Percentiles rank a stretch among this genome's conserved stretches.
Evolutionary conservation across 92 coral and sea anemone genomes (phyloP).

Genomic region (Porites cylindrica): DNA sequence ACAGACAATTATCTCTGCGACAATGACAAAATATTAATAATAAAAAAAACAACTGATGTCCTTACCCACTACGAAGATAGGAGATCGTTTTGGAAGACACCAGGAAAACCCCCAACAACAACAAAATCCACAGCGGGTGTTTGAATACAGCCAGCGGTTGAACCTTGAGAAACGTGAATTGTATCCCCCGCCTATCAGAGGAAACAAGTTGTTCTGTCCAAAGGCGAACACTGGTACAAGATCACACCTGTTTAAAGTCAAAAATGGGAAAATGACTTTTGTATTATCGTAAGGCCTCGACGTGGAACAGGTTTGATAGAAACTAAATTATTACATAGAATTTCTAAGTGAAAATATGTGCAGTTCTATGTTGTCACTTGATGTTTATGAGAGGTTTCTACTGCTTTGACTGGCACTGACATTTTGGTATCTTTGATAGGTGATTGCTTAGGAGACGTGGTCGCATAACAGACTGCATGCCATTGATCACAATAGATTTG

Average conservation of each 20-base stretch:
- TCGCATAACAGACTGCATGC: too few species aligned
- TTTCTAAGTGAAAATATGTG: too few species aligned
- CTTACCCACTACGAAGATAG: slow-evolving; percentile 76
- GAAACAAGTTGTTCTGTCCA: slow-evolving; percentile 76
- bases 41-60: background rate
- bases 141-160: slow-evolving; percentile 39
- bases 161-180: slow-evolving; percentile 48
- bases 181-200: slow-evolving; percentile 39
- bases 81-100: slow-evolving; percentile 66
- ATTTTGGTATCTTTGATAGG: too few species aligned
- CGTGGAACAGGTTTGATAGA: background rate
- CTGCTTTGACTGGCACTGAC: too few species aligned
- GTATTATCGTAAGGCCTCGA: background rate
- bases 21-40: background rate
- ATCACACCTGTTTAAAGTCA: slow-evolving; percentile 44
- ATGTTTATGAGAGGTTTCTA: too few species aligned
- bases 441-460: too few species aligned
- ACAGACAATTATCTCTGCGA: too few species aligned
- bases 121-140: slow-evolving; percentile 27
- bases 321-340: too few species aligned
- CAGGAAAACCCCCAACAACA: slow-evolving; percentile 54
- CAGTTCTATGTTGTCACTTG: too few species aligned
- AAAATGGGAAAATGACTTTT: background rate
- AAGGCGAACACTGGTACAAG: slow-evolving; percentile 83
- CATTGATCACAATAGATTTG: too few species aligned